Evolutionary conservation across 1,140 invertebrate genomes (phyloP).

Genomic region (Drosophila bipectinata): DNA sequence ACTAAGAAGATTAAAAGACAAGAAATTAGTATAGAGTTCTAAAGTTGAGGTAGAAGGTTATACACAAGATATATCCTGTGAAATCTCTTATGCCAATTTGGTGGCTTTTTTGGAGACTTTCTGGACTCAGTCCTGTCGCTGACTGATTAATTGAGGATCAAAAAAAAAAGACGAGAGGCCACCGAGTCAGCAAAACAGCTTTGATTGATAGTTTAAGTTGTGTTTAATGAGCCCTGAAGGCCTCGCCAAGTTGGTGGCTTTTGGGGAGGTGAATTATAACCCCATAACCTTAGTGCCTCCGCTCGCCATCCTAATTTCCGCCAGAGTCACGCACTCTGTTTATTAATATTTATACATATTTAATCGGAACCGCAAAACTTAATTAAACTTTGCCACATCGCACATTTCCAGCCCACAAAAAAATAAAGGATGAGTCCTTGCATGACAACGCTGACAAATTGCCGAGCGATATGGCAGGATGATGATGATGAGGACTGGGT

Average conservation of each 20-base stretch:
- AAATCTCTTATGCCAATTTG: no score
- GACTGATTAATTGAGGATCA: conserved; percentile 67
- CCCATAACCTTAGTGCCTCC: conserved; percentile 1
- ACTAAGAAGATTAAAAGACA: not conserved
- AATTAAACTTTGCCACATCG: conserved; percentile 51
- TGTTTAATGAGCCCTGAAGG: conserved; percentile 59
- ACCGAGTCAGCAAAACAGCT: conserved; percentile 30
- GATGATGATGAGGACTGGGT: conserved; percentile 12
- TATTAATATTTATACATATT: conserved; percentile 61
- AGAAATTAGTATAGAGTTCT: not conserved
- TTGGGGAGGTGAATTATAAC: not conserved
- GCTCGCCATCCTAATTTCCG: not conserved
- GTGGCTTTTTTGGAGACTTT: not conserved
- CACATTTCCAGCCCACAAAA: conserved; percentile 13
- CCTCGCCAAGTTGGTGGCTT: conserved; percentile 11
- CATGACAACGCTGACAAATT: conserved; percentile 50
- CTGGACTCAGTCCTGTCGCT: conserved; percentile 28
- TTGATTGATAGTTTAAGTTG: conserved; percentile 72
- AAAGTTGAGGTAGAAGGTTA: not conserved
- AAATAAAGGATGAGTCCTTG: conserved; percentile 15
- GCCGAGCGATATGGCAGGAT: conserved; percentile 20
- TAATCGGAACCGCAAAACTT: conserved; percentile 54
- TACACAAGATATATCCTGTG: no score
- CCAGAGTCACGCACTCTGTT: conserved; percentile 30
- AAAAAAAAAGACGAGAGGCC: conserved; percentile 32